Evolutionary conservation across 2,797 vertebrate genomes (phyloP).

Genomic region (Glossophaga mutica): DNA sequence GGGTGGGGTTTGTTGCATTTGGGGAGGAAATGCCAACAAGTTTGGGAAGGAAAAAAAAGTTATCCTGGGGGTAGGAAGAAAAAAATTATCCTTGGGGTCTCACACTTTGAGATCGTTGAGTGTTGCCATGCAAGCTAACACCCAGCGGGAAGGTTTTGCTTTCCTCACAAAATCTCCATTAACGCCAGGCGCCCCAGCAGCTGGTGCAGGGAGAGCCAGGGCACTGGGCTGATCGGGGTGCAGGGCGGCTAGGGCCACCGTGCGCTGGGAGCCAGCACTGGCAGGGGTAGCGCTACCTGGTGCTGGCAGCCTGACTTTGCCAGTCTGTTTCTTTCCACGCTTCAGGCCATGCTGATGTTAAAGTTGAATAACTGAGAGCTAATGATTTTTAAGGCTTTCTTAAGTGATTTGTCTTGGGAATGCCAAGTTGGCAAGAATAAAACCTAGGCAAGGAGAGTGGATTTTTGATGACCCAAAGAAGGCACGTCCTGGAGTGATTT

Average conservation of each 20-base stretch:
- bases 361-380: constrained; percentile 41
- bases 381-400: constrained; percentile 33
- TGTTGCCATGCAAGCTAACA: constrained; percentile 76
- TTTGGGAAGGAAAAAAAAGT: not conserved
- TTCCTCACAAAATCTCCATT: constrained; percentile 76
- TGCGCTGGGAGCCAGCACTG: constrained; percentile 74
- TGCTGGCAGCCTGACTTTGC: constrained; percentile 38
- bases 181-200: constrained; percentile 66
- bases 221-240: constrained; percentile 67
- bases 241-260: constrained; percentile 61
- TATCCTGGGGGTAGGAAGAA: not conserved
- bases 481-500: not conserved
- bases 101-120: constrained; percentile 45
- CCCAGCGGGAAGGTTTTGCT: constrained; percentile 75
- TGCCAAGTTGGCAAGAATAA: constrained; percentile 47
- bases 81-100: not conserved
- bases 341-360: constrained; percentile 70
- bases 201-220: constrained; percentile 71
- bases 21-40: not conserved
- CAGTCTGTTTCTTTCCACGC: constrained; percentile 68
- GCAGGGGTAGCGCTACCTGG: constrained; percentile 66
- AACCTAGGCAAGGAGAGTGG: not conserved
- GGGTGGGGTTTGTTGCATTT: not conserved
- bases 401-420: constrained; percentile 7
- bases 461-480: constrained; percentile 36